Evolutionary conservation across 2,888 invertebrate genomes (phyloP).

Genomic region (Caenorhabditis virilis): DNA sequence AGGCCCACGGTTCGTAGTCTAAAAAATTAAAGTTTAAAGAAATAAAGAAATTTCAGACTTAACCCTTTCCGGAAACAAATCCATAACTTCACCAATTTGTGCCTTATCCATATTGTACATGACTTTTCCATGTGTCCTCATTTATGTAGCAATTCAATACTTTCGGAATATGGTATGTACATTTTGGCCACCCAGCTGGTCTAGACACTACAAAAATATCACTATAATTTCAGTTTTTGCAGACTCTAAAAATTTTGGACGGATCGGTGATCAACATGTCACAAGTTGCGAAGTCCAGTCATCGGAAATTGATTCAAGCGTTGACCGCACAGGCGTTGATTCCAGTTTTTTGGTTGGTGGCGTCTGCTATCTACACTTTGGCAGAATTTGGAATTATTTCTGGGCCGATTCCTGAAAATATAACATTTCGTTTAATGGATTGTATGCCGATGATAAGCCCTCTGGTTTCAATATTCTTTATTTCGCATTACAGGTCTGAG

Average conservation of each 20-base stretch:
- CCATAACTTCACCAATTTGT: conserved; percentile 16
- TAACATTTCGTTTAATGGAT: conserved; percentile 40
- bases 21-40: neutral
- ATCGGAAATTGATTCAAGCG: conserved; percentile 27
- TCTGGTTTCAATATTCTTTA: conserved; percentile 24
- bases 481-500: conserved; percentile 14
- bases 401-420: conserved; percentile 36
- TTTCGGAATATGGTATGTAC: conserved; percentile 26
- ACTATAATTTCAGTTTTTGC: no score
- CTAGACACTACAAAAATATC: no score
- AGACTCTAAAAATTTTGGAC: conserved; percentile 29
- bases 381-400: conserved; percentile 38
- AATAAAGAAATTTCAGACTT: conserved; percentile 7
- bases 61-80: conserved; percentile 25
- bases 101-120: conserved; percentile 34
- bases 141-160: conserved; percentile 31
- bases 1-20: conserved; percentile 1
- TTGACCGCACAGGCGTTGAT: conserved; percentile 39
- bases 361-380: conserved; percentile 30
- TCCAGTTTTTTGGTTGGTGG: conserved; percentile 38
- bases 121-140: conserved; percentile 36
- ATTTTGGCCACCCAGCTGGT: no score
- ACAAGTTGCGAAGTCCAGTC: conserved; percentile 24
- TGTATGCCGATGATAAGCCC: conserved; percentile 23
- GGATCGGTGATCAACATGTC: conserved; percentile 27